Conservation (phyloP, 2,113 vertebrate genomes). For the Sceloporus undulatus region DNA sequence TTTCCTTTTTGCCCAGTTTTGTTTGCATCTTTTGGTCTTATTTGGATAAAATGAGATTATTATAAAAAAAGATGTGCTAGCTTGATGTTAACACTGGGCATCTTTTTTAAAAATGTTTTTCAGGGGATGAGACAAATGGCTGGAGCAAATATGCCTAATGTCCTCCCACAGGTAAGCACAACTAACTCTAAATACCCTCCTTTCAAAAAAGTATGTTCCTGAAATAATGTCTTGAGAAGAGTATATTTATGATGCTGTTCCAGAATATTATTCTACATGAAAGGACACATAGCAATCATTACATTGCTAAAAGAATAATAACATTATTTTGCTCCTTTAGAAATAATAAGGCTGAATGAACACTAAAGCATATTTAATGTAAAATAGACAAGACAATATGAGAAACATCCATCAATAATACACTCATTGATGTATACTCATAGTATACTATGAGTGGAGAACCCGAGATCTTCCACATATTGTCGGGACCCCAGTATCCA, state of each 20-base stretch:
- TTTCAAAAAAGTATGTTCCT: constrained; percentile 17
- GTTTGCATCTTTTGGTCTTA: neutral
- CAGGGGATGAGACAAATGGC: constrained; percentile 64
- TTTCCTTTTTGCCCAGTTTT: no score
- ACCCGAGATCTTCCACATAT: neutral
- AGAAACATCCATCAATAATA: neutral
- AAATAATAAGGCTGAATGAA: neutral
- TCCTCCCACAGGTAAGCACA: constrained; percentile 65
- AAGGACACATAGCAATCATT: neutral
- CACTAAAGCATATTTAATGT: neutral
- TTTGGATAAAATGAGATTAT: constrained; percentile 14
- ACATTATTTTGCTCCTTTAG: neutral
- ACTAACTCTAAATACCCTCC: neutral
- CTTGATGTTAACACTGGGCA: neutral
- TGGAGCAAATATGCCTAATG: constrained; percentile 60
- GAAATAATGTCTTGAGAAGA: neutral
- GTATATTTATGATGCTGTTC: neutral
- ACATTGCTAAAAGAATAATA: neutral
- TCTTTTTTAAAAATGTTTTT: constrained; percentile 47
- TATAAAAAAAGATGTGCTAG: neutral
- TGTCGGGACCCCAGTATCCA: neutral
- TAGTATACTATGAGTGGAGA: neutral
- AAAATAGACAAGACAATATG: neutral
- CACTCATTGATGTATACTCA: neutral
- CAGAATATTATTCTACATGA: neutral